Evolutionary conservation across 2,888 invertebrate species (phyloP), one percentile per base, ranked within the genome.

Genomic region (Acronicta alni): DNA sequence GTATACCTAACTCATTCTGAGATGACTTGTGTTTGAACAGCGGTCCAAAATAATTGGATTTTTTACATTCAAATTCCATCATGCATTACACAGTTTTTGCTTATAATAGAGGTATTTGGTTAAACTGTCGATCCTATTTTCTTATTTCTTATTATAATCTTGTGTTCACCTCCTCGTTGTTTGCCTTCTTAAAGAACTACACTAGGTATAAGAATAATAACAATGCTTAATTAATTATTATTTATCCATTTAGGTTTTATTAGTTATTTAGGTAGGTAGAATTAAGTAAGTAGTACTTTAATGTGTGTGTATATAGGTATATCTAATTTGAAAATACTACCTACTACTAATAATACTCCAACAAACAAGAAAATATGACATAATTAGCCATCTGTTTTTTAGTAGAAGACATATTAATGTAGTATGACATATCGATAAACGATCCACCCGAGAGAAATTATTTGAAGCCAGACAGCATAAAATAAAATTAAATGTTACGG

Each of bases 401-500:
- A 72, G 63, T 72, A 69, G 67, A 15, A 17, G 12, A 57, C 14
- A 26, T 3, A 23, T 30, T 12, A 14, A 32, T n/a, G n/a, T n/a
- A n/a, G 35, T 35, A n/a, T n/a, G 7, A 35, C 0, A 35, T 35
- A 35, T 35, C n/a, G 5, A n/a, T n/a, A n/a, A n/a, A 35, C 35
- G n/a, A 49, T 18, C 43, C 18, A 54, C 12, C 18, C 7, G 15
- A 39, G 15, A 42, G 1, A 67, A 56, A 67, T 54, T 43, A 55
- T 57, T 54, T 46, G 20, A 44, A 41, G 48, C 41, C 57, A 52
- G n/a, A n/a, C 49, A 48, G 37, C 51, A 56, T 61, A 59, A 62
- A 58, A 60, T 56, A 66, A 62, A 75, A 69, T 48, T 76, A 84
- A 84, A 79, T 75, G 81, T 80, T 81, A 79, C 84, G 80, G 82